Evolutionary conservation across 2,888 invertebrate species (phyloP), one percentile per base, ranked within the genome.

Genomic region (Erebia ligea): DNA sequence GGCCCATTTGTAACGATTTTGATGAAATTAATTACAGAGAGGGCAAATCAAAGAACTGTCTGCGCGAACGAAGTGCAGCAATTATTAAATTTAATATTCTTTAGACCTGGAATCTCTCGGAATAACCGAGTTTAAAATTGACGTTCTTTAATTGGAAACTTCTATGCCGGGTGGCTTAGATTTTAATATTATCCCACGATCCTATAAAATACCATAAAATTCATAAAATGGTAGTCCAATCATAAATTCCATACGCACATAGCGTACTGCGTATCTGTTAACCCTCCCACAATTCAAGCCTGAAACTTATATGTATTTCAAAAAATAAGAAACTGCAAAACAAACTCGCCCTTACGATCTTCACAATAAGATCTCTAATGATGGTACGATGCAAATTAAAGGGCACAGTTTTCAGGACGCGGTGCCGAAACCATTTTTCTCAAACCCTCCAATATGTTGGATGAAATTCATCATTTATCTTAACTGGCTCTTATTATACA

Each of bases 361-460:
- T 40, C 4, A 68, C 69, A 69, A 77, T 76, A 77, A 74, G 66
- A 65, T 57, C 40, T 34, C 74, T 75, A 78, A 79, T 73, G 77
- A 75, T 79, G 74, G 77, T 79, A 76, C 73, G 73, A 80, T 82
- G 81, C 80, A 85, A 88, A 88, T 87, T 85, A 84, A 82, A 81
- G 83, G 84, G 81, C 77, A 80, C 80, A 81, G 82, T 86, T 89
- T 89, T 83, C 86, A 83, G 80, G 80, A 79, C 82, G 82, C 83
- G 83, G 84, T 81, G 84, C 79, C 78, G 73, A 77, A 81, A 84
- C 86, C 82, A 89, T 90, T 90, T 90, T 88, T 90, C 88, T 89
- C 86, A 83, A 86, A 86, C 85, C 86, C 82, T 84, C 76, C 90
- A 91, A 91, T 91, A 91, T 90, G 89, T 89, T 89, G 84, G 84